Conservation (phyloP, 1,140 invertebrate species). For the Drosophila mojavensis region DNA sequence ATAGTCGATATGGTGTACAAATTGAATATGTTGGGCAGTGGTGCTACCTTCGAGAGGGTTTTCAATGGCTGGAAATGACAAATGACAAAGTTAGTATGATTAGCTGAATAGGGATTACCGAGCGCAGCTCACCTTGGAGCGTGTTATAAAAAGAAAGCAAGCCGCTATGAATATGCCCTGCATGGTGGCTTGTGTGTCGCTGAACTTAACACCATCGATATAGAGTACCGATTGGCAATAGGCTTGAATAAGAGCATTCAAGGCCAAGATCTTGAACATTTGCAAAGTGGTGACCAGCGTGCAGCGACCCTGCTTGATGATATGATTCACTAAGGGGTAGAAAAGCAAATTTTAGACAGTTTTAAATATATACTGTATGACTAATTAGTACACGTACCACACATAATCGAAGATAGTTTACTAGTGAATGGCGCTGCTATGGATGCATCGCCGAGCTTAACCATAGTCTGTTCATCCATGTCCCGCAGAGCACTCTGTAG, state of each 20-base stretch:
- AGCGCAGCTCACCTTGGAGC: slow-evolving; percentile 93
- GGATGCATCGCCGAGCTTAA: slow-evolving; percentile 98
- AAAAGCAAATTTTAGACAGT: neutral
- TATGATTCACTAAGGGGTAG: slow-evolving; percentile 94
- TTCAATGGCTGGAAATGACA: slow-evolving; percentile 91
- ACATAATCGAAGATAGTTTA: slow-evolving; percentile 97
- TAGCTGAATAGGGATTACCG: neutral
- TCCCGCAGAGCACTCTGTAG: slow-evolving; percentile 90
- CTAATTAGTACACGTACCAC: slow-evolving; percentile 85
- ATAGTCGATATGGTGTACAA: slow-evolving; percentile 98
- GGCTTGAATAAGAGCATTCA: slow-evolving; percentile 99
- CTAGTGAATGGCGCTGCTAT: slow-evolving; percentile 99
- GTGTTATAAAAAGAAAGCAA: slow-evolving; percentile 99
- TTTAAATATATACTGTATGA: too few relatives aligned
- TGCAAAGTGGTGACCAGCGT: slow-evolving; percentile 99
- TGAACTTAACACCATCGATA: slow-evolving; percentile 98
- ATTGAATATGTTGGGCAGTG: slow-evolving; percentile 99
- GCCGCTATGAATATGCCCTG: slow-evolving; percentile 97
- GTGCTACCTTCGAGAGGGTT: slow-evolving; percentile 95
- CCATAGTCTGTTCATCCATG: slow-evolving; percentile 95
- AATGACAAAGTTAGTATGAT: neutral
- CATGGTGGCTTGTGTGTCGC: slow-evolving; percentile 98
- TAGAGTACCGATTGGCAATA: slow-evolving; percentile 99
- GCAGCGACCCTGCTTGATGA: slow-evolving; percentile 99
- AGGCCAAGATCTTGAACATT: slow-evolving; percentile 99